Conservation (phyloP, 2,113 vertebrate species). For the Glaucidium brasilianum region DNA sequence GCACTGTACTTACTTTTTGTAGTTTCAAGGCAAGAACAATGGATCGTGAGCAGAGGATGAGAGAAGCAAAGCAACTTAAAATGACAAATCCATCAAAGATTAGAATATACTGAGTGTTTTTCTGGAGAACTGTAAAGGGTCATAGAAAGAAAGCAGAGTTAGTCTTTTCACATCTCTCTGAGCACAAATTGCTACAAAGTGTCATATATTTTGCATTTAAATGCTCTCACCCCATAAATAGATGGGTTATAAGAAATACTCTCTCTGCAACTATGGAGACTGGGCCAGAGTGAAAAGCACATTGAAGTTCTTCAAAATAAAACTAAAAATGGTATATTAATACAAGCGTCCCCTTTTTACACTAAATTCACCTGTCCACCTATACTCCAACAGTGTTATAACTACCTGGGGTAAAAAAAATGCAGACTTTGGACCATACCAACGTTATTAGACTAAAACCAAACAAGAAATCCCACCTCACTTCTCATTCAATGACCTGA, state of each 20-base stretch:
- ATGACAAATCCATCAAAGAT: constrained; percentile 91
- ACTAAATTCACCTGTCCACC: not conserved
- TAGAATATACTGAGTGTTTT: constrained; percentile 86
- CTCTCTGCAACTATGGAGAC: not conserved
- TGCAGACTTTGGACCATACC: not conserved
- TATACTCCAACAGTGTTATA: not conserved
- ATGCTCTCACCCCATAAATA: not conserved
- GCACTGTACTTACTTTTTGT: constrained; percentile 80
- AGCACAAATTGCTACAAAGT: not conserved
- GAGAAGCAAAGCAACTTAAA: constrained; percentile 84
- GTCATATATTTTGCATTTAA: not conserved
- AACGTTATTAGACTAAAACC: not conserved
- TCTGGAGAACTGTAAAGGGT: constrained; percentile 81
- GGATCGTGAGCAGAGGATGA: constrained; percentile 88
- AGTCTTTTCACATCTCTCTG: not conserved
- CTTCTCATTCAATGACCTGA: not conserved
- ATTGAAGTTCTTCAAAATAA: not conserved
- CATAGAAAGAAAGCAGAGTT: not conserved
- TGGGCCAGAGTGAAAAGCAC: not conserved
- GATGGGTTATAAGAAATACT: not conserved
- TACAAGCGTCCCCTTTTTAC: not conserved
- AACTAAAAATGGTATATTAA: not conserved
- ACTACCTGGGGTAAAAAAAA: not conserved
- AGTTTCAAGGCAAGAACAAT: constrained; percentile 86
- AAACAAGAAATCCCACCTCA: not conserved